Evolutionary conservation across 2,113 vertebrate genomes (phyloP).

Genomic region (Crocuta crocuta): DNA sequence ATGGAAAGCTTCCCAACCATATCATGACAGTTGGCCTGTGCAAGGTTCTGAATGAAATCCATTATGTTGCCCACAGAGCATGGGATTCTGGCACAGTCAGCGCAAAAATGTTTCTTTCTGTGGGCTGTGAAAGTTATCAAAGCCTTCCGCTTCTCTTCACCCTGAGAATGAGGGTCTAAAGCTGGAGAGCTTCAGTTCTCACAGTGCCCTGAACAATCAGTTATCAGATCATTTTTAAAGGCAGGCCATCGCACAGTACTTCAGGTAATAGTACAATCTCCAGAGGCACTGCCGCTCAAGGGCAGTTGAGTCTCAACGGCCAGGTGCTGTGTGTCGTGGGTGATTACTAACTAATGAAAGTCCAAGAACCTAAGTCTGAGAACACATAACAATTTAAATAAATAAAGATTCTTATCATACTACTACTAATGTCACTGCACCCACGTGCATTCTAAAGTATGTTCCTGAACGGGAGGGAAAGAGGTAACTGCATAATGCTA

Average conservation of each 20-base stretch:
- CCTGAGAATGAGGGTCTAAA: background rate
- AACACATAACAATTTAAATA: background rate
- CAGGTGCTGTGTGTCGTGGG: background rate
- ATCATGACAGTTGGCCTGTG: slow-evolving; percentile 77
- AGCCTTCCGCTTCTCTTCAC: slow-evolving; percentile 33
- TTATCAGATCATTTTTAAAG: background rate
- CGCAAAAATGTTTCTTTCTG: slow-evolving; percentile 63
- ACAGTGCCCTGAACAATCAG: background rate
- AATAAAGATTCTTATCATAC: background rate
- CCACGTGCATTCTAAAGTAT: background rate
- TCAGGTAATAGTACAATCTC: background rate
- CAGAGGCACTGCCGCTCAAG: too few relatives aligned
- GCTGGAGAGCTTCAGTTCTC: slow-evolving; percentile 36
- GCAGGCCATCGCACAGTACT: background rate
- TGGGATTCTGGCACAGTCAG: slow-evolving; percentile 66
- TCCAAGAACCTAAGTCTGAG: background rate
- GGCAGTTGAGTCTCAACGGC: background rate
- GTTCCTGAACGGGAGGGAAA: background rate
- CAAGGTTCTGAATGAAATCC: slow-evolving; percentile 72
- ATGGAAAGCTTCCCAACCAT: slow-evolving; percentile 75
- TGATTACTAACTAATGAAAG: background rate
- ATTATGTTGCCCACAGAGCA: slow-evolving; percentile 68
- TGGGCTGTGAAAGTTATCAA: slow-evolving; percentile 62
- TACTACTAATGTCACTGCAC: background rate
- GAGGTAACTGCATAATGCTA: background rate